A percentile compares a stretch with the other conserved stretches of the same genome.
These are phyloP conservation scores for Megalopta genalis DNA, from an alignment of 1,140 invertebrate species.

Conservation along the genomic window DNA sequence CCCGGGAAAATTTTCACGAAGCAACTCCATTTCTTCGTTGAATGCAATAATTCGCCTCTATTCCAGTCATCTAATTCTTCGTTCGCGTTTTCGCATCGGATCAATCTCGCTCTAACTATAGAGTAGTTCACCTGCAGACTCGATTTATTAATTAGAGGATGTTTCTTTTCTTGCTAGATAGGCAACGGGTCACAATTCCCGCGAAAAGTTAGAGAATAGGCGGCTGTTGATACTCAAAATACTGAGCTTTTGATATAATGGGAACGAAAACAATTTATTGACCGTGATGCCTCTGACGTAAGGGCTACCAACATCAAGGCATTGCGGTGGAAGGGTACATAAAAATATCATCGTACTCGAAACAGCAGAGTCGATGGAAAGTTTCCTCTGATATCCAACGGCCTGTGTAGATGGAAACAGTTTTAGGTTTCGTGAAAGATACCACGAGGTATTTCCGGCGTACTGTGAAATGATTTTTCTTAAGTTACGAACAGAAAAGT, in stretches of 20 bases:
- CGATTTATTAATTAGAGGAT: no score
- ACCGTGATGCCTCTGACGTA: conserved; percentile 53
- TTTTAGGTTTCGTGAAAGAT: not conserved
- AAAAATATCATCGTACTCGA: no score
- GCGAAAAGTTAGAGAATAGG: conserved; percentile 32
- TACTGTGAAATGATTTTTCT: not conserved
- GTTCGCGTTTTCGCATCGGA: no score
- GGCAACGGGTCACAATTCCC: no score
- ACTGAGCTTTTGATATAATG: not conserved
- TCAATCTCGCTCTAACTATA: no score
- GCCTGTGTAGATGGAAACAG: not conserved
- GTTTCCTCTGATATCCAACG: conserved; percentile 35
- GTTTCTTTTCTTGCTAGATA: no score
- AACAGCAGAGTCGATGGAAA: conserved; percentile 52
- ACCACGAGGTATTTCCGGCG: not conserved
- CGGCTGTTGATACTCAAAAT: not conserved
- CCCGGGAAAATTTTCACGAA: not conserved
- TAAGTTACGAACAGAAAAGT: no score
- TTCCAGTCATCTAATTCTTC: no score
- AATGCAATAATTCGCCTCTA: no score
- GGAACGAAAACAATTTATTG: conserved; percentile 50
- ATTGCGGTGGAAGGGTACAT: not conserved
- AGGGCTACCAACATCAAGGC: conserved; percentile 2
- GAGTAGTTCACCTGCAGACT: no score
- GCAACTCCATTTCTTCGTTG: not conserved